These are phyloP conservation scores for Mantis religiosa DNA, from an alignment of 2,888 invertebrate species.

Conservation along the genomic window DNA sequence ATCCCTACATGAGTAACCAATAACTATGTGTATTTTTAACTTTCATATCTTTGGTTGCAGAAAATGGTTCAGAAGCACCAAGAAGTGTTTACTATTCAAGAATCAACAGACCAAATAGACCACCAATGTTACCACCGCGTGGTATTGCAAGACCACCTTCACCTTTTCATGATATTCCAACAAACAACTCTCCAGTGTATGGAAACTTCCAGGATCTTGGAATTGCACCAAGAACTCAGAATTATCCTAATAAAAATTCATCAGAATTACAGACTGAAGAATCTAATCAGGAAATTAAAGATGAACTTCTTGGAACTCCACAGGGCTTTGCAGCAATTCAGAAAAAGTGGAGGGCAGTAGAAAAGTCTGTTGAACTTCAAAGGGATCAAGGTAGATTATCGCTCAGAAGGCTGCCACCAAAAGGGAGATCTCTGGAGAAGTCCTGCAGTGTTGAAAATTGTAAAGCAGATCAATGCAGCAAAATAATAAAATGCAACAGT, in stretches of 20 bases:
- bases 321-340: slow-evolving; percentile 23
- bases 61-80: background rate
- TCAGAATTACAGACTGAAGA: background rate
- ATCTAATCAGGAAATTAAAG: slow-evolving; percentile 11
- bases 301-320: slow-evolving; percentile 26
- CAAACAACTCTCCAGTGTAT: slow-evolving; percentile 36
- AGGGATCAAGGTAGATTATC: background rate
- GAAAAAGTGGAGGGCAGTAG: slow-evolving; percentile 25
- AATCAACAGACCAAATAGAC: background rate
- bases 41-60: background rate
- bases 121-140: slow-evolving; percentile 24
- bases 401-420: background rate
- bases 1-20: no score
- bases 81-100: background rate
- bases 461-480: background rate
- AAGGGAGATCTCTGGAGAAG: background rate
- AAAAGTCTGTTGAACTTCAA: slow-evolving; percentile 6
- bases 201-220: slow-evolving; percentile 16
- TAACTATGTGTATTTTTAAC: no score
- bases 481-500: background rate
- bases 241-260: background rate
- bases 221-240: background rate
- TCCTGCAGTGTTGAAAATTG: background rate
- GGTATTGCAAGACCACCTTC: slow-evolving; percentile 28
- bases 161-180: slow-evolving; percentile 40